Evolutionary conservation across 2,113 vertebrate genomes (phyloP).

Genomic region (Notarius lentiginosus): DNA sequence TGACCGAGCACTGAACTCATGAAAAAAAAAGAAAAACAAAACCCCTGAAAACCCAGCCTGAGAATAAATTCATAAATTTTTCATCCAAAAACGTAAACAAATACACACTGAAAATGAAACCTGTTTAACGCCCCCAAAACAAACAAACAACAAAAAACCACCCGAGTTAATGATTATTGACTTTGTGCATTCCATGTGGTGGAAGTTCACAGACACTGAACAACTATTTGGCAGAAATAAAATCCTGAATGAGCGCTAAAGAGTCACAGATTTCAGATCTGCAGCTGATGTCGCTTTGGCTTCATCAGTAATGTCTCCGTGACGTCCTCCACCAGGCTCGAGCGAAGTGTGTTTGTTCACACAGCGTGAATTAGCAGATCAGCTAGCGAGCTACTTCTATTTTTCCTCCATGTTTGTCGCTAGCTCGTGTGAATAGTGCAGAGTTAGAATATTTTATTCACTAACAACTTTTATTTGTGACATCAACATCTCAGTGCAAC

Average conservation of each 20-base stretch:
- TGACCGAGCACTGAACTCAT: not conserved
- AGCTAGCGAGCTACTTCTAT: not conserved
- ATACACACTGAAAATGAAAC: not conserved
- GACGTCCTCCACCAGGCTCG: not conserved
- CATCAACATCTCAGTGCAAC: not conserved
- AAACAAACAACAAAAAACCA: not conserved
- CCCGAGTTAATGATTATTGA: not conserved
- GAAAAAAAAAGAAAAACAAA: not conserved
- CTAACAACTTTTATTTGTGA: not conserved
- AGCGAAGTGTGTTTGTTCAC: not conserved
- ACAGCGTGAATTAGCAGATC: not conserved
- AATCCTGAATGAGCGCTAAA: not conserved
- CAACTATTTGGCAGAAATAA: not conserved
- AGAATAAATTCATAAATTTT: not conserved
- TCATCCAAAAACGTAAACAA: not conserved
- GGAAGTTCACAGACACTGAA: not conserved
- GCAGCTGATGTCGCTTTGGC: not conserved
- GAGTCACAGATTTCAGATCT: not conserved
- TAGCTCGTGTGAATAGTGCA: not conserved
- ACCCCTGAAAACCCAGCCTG: not conserved
- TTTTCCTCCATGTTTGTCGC: not conserved
- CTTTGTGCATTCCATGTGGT: not conserved
- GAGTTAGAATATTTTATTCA: not conserved
- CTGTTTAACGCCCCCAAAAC: not conserved
- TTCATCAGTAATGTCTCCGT: not conserved